Base-by-base conservation (phyloP, 2,797 vertebrate genomes). In the Gymnocypris eckloni region DNA sequence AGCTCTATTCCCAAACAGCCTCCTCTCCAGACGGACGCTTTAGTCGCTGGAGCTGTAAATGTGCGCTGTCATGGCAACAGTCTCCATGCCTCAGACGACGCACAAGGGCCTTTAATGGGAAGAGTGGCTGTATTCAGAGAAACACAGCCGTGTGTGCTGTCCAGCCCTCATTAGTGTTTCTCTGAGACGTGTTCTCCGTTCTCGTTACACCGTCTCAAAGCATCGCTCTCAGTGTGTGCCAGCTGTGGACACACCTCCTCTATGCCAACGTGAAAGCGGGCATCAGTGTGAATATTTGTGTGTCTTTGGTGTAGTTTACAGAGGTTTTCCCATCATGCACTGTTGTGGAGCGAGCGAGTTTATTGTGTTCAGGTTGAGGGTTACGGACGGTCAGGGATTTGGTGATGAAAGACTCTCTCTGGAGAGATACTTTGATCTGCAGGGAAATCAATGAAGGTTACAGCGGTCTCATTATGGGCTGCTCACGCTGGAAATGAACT, bases 51-150 rank as follows among this genome's bases (percentile, higher is more conserved):
- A 25, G 66, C 61, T 87, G 67, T 80, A 75, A 75, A 81, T n/a
- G 6, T 28, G 48, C 6, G 87, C 87, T 86, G 87, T 89, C 90
- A 92, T 92, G 90, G 91, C 89, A 91, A 91, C 91, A 88, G 86
- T 91, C 77, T 41, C 91, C 81, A 89, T 87, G 89, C 69, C n/a
- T 16, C 85, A 90, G 87, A 67, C 75, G 59, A 86, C 43, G 52
- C 66, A 86, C 70, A 83, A 80, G 78, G 84, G 73, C 84, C 85
- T 78, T 86, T 48, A 84, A 67, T 48, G 20, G 59, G 41, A 84
- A 80, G 87, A 86, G 52, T 75, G 56, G 82, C 77, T 25, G 39
- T 18, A 28, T 79, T 79, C 76, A 41, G 61, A 87, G 39, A 78
- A 50, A 11, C 66, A 41, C 50, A 28, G 25, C 20, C 20, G 15